Base-by-base conservation (phyloP, 2,888 invertebrate genomes). In the Cremastobaeus sp. region DNA sequence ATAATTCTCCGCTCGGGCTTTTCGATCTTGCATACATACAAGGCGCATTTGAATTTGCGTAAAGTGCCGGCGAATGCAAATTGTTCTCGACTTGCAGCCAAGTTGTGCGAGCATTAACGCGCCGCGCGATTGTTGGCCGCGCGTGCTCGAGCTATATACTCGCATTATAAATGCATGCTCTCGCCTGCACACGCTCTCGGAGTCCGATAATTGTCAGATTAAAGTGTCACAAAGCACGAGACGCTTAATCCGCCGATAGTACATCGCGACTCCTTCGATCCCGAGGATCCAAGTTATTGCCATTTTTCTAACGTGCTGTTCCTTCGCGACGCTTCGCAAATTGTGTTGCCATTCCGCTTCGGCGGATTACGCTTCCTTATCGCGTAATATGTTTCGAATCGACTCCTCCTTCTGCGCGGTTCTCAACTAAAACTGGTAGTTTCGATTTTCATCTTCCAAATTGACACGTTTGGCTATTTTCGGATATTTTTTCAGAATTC, bases 151-250 rank as follows among this genome's bases (percentile, higher is more conserved):
- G 32, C 50, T 55, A 34, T 57, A 62, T 37, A 15, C 39, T 17
- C 28, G 54, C 68, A 62, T 73, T 73, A 68, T 68, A 57, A 60
- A 68, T 68, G 62, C 50, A 68, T 62, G 62, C 72, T 66, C 52
- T 39, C 50, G 65, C 50, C 48, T 64, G 32, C 47, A 57, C 43
- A 32, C 64, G 45, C 52, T 68, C 62, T 60, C 48, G 17, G 57
- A 50, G 73, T 69, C 68, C 65, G 74, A 74, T 69, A 69, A 74
- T 74, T 65, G 69, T 60, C 59, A 55, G 69, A 74, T 74, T 74
- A 74, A 74, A 69, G 74, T 65, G 65, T 74, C 69, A 60, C 59
- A 59, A 65, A 65, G 65, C 74, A 65, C 35, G 54, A 47, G 64
- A 52, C 64, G 57, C 59, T 54, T 73, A 68, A 73, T 72, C 60